A percentile compares a stretch with the other conserved stretches of the same genome.
These are phyloP conservation scores for Charadrius vociferus DNA, from an alignment of 2,113 vertebrate genomes.

Conservation along the genomic window DNA sequence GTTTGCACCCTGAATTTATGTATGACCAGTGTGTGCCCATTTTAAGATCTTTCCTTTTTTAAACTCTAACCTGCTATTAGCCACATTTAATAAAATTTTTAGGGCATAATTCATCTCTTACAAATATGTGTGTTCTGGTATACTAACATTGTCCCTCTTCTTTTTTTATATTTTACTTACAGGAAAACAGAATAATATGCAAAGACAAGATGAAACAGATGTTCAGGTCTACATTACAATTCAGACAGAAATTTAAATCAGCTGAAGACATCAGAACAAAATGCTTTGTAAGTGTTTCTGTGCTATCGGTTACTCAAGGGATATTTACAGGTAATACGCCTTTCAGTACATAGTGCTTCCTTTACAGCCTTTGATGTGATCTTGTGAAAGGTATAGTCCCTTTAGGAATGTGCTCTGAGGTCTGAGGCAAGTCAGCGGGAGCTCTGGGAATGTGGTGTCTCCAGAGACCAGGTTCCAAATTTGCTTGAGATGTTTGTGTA, in stretches of 20 bases:
- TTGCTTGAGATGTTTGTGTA: background rate
- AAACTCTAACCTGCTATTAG: slow-evolving; percentile 43
- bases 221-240: background rate
- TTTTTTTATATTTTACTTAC: slow-evolving; percentile 16
- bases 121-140: background rate
- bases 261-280: slow-evolving; percentile 25
- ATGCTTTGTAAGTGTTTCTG: background rate
- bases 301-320: background rate
- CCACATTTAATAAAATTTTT: slow-evolving; percentile 5
- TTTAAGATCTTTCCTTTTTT: slow-evolving; percentile 40
- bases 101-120: slow-evolving; percentile 7
- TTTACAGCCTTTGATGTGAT: slow-evolving; percentile 6
- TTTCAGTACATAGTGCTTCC: background rate
- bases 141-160: background rate
- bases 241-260: slow-evolving; percentile 32
- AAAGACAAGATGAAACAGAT: slow-evolving; percentile 17
- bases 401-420: background rate
- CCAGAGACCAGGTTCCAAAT: background rate
- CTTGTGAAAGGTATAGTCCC: background rate
- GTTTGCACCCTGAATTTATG: slow-evolving; percentile 1
- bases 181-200: background rate
- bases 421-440: background rate
- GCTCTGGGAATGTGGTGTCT: background rate
- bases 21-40: background rate
- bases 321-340: background rate